Percentiles rank a stretch among this genome's conserved stretches.
Conservation (phyloP, 2,113 vertebrate genomes). For the Sterna hirundo region DNA sequence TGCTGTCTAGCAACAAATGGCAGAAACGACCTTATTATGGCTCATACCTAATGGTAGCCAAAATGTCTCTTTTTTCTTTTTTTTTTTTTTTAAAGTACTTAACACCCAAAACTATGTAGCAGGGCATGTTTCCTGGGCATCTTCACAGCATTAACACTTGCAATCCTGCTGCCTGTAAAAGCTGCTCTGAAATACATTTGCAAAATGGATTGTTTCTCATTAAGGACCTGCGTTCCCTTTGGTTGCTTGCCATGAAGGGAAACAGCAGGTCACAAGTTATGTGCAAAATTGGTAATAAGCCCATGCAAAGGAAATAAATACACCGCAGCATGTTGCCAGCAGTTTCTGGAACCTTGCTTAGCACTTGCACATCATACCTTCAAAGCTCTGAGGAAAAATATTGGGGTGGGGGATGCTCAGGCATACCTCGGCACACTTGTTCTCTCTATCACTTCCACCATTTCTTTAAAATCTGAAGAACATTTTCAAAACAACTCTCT, state of each 20-base stretch:
- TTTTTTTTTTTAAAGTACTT: not conserved
- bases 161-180: not conserved
- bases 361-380: not conserved
- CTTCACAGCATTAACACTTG: not conserved
- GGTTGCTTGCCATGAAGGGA: not conserved
- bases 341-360: not conserved
- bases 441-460: not conserved
- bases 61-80: not conserved
- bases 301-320: slow-evolving; percentile 10
- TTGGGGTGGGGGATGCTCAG: not conserved
- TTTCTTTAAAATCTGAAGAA: not conserved
- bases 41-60: not conserved
- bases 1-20: slow-evolving; percentile 41
- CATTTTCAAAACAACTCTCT: not conserved
- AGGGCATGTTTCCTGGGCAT: not conserved
- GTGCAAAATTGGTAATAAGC: not conserved
- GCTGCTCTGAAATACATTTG: not conserved
- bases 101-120: slow-evolving; percentile 3
- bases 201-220: slow-evolving; percentile 25
- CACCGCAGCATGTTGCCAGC: not conserved
- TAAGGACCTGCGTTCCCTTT: not conserved
- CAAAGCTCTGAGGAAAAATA: not conserved
- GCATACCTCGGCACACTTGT: not conserved
- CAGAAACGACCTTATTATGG: not conserved
- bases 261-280: slow-evolving; percentile 21